These are phyloP conservation scores for Drymodes brunneopygia DNA, from an alignment of 2,113 vertebrate species.

Conservation along the genomic window DNA sequence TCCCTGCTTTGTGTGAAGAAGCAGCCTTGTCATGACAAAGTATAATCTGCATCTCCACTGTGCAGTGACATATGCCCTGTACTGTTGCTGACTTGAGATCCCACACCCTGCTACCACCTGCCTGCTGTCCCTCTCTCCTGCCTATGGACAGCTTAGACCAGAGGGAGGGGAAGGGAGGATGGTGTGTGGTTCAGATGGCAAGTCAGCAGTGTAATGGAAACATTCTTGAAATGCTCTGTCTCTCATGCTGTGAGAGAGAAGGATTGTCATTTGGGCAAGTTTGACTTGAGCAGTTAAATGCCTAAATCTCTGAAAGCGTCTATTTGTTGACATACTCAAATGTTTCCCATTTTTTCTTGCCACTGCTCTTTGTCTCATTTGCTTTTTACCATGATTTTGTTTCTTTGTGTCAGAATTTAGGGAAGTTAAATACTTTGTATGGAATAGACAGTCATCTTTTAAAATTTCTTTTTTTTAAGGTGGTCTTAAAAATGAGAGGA, in stretches of 20 bases:
- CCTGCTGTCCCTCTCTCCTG: not conserved
- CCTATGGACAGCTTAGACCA: not conserved
- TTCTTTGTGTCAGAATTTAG: not conserved
- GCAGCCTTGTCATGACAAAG: not conserved
- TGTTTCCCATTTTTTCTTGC: not conserved
- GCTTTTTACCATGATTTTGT: not conserved
- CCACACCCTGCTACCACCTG: not conserved
- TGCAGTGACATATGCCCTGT: not conserved
- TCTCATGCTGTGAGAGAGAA: not conserved
- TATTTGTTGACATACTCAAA: fast-evolving
- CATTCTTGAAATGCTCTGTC: not conserved
- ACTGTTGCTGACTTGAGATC: not conserved
- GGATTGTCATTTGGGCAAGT: not conserved
- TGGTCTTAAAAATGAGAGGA: not conserved
- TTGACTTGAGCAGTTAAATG: not conserved
- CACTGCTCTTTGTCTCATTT: not conserved
- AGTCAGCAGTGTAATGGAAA: not conserved
- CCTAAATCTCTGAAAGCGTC: not conserved
- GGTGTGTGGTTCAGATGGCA: not conserved
- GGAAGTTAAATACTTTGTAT: not conserved
- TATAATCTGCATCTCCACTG: not conserved
- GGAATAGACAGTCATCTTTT: not conserved
- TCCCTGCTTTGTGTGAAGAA: not conserved
- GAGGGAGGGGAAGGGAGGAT: not conserved
- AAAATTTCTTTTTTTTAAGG: not conserved